phyloP scores from a whole-genome alignment of 1,140 invertebrate species.

The Anoplophora glabripennis region DNA sequence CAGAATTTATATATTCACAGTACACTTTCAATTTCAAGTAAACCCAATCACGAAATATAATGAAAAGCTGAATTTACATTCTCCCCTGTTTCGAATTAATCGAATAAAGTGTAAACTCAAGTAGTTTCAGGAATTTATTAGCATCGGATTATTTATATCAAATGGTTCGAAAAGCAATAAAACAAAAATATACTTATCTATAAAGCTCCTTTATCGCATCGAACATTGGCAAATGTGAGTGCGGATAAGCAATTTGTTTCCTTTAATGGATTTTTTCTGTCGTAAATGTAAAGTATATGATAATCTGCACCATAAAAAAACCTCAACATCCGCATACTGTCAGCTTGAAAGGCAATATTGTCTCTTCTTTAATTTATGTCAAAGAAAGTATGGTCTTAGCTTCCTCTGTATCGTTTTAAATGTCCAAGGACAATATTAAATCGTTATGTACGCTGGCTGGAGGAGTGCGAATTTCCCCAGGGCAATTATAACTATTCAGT shows the following conservation, averaged over 20 bases:
- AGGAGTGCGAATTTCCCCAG: constrained; percentile 20
- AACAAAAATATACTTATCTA: constrained; percentile 11
- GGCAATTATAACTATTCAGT: constrained; percentile 23
- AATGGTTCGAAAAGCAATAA: constrained; percentile 10
- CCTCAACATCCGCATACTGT: constrained; percentile 11
- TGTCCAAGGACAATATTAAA: constrained; percentile 2
- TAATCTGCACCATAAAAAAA: constrained; percentile 24
- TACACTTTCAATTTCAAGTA: too few relatives aligned
- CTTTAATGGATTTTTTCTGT: constrained; percentile 30
- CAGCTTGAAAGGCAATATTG: constrained; percentile 16
- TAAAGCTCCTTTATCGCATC: constrained; percentile 14
- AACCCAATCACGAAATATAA: too few relatives aligned
- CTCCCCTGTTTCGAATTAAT: too few relatives aligned
- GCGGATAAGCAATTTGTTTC: constrained; percentile 26
- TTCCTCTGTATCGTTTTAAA: not conserved
- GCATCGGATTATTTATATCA: too few relatives aligned
- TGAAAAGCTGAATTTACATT: too few relatives aligned
- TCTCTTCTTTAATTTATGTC: constrained; percentile 18
- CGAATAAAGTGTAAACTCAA: too few relatives aligned
- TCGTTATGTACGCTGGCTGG: not conserved
- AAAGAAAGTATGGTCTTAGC: constrained; percentile 5
- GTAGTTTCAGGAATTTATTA: too few relatives aligned
- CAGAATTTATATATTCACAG: too few relatives aligned
- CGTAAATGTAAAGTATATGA: constrained; percentile 28
- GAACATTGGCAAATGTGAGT: constrained; percentile 23